A percentile compares a stretch with the other conserved stretches of the same genome.
These are phyloP conservation scores for Phaedon cochleariae DNA, from an alignment of 2,888 invertebrate species.

Conservation along the genomic window DNA sequence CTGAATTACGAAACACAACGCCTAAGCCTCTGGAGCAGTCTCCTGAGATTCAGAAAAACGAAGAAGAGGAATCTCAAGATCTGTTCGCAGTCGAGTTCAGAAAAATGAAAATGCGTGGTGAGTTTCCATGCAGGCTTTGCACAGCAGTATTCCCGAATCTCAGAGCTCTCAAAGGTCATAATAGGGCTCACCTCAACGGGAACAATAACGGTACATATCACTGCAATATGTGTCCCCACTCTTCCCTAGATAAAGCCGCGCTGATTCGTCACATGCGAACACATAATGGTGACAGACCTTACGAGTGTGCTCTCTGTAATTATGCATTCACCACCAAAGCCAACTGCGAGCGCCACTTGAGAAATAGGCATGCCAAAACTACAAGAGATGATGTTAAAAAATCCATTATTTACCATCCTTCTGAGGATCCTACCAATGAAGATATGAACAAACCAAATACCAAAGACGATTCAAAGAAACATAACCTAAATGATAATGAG, in stretches of 20 bases:
- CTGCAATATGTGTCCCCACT: constrained; percentile 93
- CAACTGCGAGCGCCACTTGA: constrained; percentile 93
- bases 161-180: constrained; percentile 90
- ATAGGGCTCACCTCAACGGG: constrained; percentile 83
- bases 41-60: constrained; percentile 54
- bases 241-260: constrained; percentile 89
- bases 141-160: constrained; percentile 87
- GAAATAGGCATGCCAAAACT: constrained; percentile 88
- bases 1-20: constrained; percentile 31
- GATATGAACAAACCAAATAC: constrained; percentile 68
- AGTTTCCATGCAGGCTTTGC: constrained; percentile 92
- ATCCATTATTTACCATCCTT: constrained; percentile 86
- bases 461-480: constrained; percentile 67
- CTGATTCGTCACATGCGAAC: constrained; percentile 91
- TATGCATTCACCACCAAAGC: constrained; percentile 98
- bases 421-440: constrained; percentile 84
- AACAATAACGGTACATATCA: constrained; percentile 82
- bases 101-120: constrained; percentile 89
- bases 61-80: constrained; percentile 82
- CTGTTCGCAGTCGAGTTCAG: constrained; percentile 85
- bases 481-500: constrained; percentile 35
- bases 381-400: constrained; percentile 89
- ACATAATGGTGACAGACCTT: constrained; percentile 95
- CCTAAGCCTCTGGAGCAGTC: constrained; percentile 39
- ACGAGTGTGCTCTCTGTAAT: constrained; percentile 93